These are phyloP conservation scores for Mesitornis unicolor DNA, from an alignment of 2,113 vertebrate genomes.

Conservation along the genomic window DNA sequence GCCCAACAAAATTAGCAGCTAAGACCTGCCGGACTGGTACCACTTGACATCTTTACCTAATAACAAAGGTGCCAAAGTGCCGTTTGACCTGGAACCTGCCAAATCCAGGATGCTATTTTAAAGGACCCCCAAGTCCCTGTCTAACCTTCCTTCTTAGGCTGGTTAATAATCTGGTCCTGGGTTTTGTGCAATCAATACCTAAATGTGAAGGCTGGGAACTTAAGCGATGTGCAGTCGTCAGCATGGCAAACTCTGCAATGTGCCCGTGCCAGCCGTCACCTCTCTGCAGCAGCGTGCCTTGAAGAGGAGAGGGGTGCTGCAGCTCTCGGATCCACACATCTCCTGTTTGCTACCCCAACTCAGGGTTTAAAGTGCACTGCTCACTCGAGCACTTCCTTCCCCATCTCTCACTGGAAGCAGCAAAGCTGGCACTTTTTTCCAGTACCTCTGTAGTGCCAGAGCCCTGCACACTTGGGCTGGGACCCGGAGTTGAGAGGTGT, in stretches of 20 bases:
- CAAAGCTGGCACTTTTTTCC: background rate
- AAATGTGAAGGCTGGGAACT: background rate
- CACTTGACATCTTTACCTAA: background rate
- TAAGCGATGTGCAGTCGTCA: background rate
- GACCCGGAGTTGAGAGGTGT: background rate
- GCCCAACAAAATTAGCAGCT: background rate
- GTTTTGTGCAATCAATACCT: background rate
- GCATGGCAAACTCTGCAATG: rapidly evolving
- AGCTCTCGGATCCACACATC: rapidly evolving
- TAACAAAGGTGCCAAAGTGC: background rate
- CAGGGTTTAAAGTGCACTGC: background rate
- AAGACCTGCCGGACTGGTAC: background rate
- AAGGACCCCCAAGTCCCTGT: background rate
- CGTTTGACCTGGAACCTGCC: background rate
- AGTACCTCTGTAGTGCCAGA: background rate
- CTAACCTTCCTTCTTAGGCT: background rate
- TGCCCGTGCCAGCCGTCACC: background rate
- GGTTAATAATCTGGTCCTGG: background rate
- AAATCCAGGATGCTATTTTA: background rate
- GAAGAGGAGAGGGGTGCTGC: background rate
- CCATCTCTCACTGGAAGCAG: background rate
- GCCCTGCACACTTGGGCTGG: background rate
- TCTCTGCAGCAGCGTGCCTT: background rate
- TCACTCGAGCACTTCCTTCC: background rate
- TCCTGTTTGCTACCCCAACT: rapidly evolving